Conservation (phyloP, 2,797 vertebrate genomes). For the Champsocephalus esox region DNA sequence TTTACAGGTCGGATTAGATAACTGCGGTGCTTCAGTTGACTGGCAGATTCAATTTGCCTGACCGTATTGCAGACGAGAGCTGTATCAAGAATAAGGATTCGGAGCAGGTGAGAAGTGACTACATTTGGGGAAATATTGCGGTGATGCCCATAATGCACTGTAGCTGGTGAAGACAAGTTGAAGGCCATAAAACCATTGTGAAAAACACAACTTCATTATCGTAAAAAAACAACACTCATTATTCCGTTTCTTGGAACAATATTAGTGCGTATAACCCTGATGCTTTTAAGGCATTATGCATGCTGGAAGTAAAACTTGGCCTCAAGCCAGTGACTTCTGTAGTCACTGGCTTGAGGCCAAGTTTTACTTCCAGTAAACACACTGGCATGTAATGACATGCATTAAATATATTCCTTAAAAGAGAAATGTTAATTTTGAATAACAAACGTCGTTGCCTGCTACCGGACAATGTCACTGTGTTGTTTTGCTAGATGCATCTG, state of each 20-base stretch:
- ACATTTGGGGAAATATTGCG: slow-evolving; percentile 49
- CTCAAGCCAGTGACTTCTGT: slow-evolving; percentile 1
- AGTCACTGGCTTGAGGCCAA: slow-evolving; percentile 19
- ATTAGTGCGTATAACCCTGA: slow-evolving; percentile 25
- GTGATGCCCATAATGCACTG: slow-evolving; percentile 52
- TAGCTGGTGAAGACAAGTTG: slow-evolving; percentile 30
- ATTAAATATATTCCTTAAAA: slow-evolving; percentile 32
- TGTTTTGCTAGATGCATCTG: background rate
- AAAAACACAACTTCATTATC: slow-evolving; percentile 10
- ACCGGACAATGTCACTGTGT: slow-evolving; percentile 23
- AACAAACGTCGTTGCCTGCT: slow-evolving; percentile 36
- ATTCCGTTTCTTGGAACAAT: slow-evolving; percentile 37
- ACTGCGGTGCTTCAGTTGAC: slow-evolving; percentile 77
- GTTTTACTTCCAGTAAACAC: slow-evolving; percentile 30
- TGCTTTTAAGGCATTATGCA: slow-evolving; percentile 37
- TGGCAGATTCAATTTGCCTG: slow-evolving; percentile 81
- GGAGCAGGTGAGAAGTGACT: slow-evolving; percentile 62
- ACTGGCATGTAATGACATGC: slow-evolving; percentile 31
- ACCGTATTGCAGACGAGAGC: slow-evolving; percentile 62
- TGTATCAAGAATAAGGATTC: slow-evolving; percentile 62
- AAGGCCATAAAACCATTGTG: slow-evolving; percentile 21
- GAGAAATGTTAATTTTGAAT: slow-evolving; percentile 35
- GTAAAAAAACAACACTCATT: slow-evolving; percentile 5
- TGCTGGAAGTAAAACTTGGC: background rate
- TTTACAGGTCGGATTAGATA: slow-evolving; percentile 78